Conservation (phyloP, 2,888 invertebrate genomes). For the Thelaira solivaga region DNA sequence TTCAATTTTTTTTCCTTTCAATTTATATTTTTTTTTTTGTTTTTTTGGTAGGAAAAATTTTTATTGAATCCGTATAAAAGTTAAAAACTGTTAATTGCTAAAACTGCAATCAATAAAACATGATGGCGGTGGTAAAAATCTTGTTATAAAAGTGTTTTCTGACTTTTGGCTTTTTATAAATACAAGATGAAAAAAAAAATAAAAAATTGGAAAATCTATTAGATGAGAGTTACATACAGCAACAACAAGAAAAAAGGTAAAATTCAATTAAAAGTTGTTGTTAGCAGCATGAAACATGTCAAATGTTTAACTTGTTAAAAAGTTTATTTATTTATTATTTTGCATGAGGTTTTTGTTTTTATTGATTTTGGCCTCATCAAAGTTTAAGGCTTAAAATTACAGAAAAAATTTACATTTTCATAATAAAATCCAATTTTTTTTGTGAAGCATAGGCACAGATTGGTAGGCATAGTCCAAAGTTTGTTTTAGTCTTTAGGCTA, state of each 20-base stretch:
- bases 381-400: no score
- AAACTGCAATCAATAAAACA: conserved; percentile 53
- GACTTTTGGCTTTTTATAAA: conserved; percentile 16
- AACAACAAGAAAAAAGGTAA: not conserved
- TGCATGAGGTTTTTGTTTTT: no score
- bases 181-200: not conserved
- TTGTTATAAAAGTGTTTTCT: conserved; percentile 15
- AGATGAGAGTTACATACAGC: no score
- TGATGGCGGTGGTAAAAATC: conserved; percentile 26
- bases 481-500: no score
- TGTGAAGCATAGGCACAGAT: no score
- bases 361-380: no score
- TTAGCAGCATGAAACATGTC: conserved; percentile 17
- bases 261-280: conserved; percentile 42
- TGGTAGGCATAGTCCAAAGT: no score
- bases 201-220: no score
- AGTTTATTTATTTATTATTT: conserved; percentile 16
- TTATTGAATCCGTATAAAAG: conserved; percentile 12
- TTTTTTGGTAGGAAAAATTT: not conserved
- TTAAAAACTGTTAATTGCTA: conserved; percentile 54
- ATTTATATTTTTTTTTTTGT: not conserved
- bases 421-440: no score
- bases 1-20: no score
- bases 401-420: no score
- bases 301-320: conserved; percentile 16